Conservation (phyloP, 2,113 vertebrate genomes). For the Hypocryptadius cinnamomeus region DNA sequence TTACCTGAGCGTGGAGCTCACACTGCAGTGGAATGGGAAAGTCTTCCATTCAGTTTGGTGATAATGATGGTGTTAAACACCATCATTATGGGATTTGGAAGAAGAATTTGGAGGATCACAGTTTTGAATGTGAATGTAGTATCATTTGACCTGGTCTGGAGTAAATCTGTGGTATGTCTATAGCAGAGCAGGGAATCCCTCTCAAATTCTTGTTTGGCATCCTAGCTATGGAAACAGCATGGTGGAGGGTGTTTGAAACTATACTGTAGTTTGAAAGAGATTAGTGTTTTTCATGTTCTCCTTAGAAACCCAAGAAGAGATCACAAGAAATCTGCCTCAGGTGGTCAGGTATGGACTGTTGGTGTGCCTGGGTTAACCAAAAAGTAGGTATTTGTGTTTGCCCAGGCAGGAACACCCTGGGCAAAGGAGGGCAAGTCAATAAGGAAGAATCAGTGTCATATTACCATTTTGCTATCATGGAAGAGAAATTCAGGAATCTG, state of each 20-base stretch:
- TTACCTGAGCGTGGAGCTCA: not conserved
- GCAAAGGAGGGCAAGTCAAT: not conserved
- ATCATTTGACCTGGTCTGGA: not conserved
- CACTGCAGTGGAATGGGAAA: not conserved
- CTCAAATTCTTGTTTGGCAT: not conserved
- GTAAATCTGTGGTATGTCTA: not conserved
- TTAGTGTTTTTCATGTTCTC: not conserved
- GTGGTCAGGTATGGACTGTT: not conserved
- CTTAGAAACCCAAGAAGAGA: not conserved
- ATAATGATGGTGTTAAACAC: not conserved
- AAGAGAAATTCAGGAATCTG: not conserved
- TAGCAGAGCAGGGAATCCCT: not conserved
- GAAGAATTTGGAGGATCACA: not conserved
- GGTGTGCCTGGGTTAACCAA: not conserved
- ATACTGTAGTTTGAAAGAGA: not conserved
- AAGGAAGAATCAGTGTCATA: not conserved
- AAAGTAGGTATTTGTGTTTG: not conserved
- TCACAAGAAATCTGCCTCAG: not conserved
- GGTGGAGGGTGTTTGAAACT: not conserved
- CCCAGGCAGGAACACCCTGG: not conserved
- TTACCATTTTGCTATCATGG: not conserved
- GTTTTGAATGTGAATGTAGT: not conserved
- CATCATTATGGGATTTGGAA: not conserved
- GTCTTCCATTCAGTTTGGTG: not conserved
- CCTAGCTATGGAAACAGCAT: not conserved